Evolutionary conservation across 2,888 invertebrate species (phyloP).

Genomic region (Andrena haemorrhoa): DNA sequence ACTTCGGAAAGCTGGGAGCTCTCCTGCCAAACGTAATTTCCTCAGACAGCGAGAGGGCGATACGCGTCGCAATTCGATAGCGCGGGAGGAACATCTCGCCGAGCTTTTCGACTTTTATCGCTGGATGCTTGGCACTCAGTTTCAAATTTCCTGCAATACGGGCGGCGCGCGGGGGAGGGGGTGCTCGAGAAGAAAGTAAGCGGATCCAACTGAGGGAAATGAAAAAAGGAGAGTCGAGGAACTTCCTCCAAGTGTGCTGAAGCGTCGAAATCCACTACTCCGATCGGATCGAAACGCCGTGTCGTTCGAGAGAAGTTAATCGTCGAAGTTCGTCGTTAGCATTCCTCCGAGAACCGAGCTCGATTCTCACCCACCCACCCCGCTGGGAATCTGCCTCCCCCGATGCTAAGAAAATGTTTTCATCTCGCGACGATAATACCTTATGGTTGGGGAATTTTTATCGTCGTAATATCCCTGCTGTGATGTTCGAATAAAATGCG

Average conservation of each 20-base stretch:
- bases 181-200: too few species aligned
- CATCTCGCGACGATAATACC: too few species aligned
- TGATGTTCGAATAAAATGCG: too few species aligned
- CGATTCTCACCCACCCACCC: background rate
- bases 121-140: constrained; percentile 57
- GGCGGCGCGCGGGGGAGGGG: background rate
- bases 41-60: constrained; percentile 32
- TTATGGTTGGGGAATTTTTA: too few species aligned
- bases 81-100: constrained; percentile 54
- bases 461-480: too few species aligned
- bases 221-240: too few species aligned
- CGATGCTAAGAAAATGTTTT: too few species aligned
- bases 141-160: constrained; percentile 73
- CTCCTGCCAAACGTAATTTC: constrained; percentile 58
- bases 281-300: constrained; percentile 35
- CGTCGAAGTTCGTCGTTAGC: constrained; percentile 21
- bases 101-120: constrained; percentile 68
- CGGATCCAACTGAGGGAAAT: too few species aligned
- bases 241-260: constrained; percentile 15
- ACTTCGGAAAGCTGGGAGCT: constrained; percentile 8
- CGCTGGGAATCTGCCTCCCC: too few species aligned
- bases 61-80: constrained; percentile 66
- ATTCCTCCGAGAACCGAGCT: background rate
- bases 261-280: constrained; percentile 38
- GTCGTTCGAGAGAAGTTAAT: constrained; percentile 52